A percentile compares a stretch with the other conserved stretches of the same genome.
These are phyloP conservation scores for Pangasianodon gigas DNA, from an alignment of 2,113 vertebrate species.

Conservation along the genomic window DNA sequence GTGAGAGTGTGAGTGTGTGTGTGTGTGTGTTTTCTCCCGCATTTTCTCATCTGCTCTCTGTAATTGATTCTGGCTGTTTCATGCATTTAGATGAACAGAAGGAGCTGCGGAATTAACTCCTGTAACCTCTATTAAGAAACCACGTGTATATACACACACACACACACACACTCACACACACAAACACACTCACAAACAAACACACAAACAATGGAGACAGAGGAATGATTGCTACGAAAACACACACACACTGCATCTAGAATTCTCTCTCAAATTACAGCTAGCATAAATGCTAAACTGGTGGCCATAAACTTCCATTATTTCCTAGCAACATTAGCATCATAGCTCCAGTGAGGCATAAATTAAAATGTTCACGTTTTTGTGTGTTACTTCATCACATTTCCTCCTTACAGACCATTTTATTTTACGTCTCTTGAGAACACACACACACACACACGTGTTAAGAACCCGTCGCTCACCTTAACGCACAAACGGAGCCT, in stretches of 20 bases:
- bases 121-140: slow-evolving; percentile 5
- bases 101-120: slow-evolving; percentile 5
- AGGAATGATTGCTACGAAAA: neutral
- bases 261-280: neutral
- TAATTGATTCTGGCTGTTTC: slow-evolving; percentile 26
- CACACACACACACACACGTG: neutral
- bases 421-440: neutral
- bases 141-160: neutral
- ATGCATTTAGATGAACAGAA: slow-evolving; percentile 34
- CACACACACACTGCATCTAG: neutral
- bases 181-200: neutral
- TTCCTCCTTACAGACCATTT: neutral
- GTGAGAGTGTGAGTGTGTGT: neutral
- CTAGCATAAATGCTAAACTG: neutral
- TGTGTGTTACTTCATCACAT: neutral
- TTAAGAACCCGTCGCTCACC: neutral
- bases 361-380: neutral
- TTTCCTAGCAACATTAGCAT: neutral
- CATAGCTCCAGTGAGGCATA: neutral
- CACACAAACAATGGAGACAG: neutral
- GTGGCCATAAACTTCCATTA: neutral
- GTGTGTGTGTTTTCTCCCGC: neutral
- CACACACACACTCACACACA: neutral
- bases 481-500: neutral
- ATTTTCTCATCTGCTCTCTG: slow-evolving; percentile 11